Percentiles rank a stretch among this genome's conserved stretches.
phyloP scores from a whole-genome alignment of 2,113 vertebrate species.

The Sisor rabdophorus region DNA sequence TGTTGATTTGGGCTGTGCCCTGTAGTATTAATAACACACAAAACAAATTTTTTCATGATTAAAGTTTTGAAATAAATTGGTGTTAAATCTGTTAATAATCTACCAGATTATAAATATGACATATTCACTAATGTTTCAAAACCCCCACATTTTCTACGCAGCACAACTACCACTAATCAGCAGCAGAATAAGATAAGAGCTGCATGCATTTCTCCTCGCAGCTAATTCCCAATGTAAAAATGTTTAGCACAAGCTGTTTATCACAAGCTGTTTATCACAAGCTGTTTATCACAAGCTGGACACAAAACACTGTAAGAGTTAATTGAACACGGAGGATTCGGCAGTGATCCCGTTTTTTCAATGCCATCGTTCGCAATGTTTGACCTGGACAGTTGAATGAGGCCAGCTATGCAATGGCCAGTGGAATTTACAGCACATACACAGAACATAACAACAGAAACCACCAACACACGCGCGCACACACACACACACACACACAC shows the following conservation, averaged over 20 bases:
- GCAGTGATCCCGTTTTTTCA: background rate
- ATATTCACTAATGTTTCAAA: background rate
- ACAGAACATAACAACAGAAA: constrained; percentile 16
- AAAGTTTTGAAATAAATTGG: background rate
- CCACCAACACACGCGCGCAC: constrained; percentile 12
- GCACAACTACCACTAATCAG: background rate
- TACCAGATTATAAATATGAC: background rate
- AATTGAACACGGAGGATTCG: background rate
- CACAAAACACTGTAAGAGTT: constrained; percentile 4
- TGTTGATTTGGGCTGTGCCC: constrained; percentile 18
- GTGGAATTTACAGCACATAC: constrained; percentile 28
- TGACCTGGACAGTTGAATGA: constrained; percentile 24
- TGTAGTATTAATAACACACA: constrained; percentile 19
- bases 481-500: background rate
- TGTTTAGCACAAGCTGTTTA: too few species aligned
- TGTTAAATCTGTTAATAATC: background rate
- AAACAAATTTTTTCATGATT: too few species aligned
- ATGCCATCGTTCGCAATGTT: constrained; percentile 8
- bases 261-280: constrained; percentile 9
- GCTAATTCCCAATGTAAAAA: constrained; percentile 4
- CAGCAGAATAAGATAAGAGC: background rate
- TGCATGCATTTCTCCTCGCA: background rate
- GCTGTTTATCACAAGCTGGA: constrained; percentile 8
- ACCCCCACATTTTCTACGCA: background rate
- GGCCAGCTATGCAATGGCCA: constrained; percentile 24